Evolutionary conservation across 2,113 vertebrate species (phyloP), one percentile per base, ranked within the genome.

Genomic region (Dasypus novemcinctus): DNA sequence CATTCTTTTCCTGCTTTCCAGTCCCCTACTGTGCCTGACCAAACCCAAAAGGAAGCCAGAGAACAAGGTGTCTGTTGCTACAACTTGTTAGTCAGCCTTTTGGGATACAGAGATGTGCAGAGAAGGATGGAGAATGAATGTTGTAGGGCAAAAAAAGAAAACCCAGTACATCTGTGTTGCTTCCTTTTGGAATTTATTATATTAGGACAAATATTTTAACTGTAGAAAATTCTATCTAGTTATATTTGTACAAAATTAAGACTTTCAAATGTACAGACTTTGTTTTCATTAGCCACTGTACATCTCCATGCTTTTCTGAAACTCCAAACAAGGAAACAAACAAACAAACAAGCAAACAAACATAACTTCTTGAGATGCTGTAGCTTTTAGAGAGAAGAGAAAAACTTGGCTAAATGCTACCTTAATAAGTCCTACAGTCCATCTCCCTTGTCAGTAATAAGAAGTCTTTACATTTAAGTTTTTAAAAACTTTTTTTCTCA

Each of bases 171-270:
- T 88, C 20, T 63, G 4, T 79, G 1, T 84, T 54, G 13, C 15
- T 84, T 90, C 25, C 9, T 90, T 80, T 90, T 23, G 21, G 17
- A 91, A 61, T 93, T 82, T 87, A 80, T 76, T 75, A 20, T n/a
- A 72, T 78, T 25, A 49, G 20, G 57, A 89, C 31, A 94, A 29
- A 84, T 88, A 84, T 59, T 88, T 9, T 43, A 83, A 74, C 8
- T 74, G 21, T 49, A 74, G 49, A 93, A 81, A 78, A 57, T 78
- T 79, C 27, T 93, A 2, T 38, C 87, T 57, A 75, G 17, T 52
- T 79, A 2, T 61, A 61, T 68, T 66, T 75, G 31, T 90, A 76
- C 12, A 57, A 52, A 91, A n/a, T n/a, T 83, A 78, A 61, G 36
- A 72, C 54, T 79, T 86, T 33, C 18, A 80, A 71, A 41, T 93